Evolutionary conservation across 1,140 invertebrate genomes (phyloP).

Genomic region (Diabrotica undecimpunctata): DNA sequence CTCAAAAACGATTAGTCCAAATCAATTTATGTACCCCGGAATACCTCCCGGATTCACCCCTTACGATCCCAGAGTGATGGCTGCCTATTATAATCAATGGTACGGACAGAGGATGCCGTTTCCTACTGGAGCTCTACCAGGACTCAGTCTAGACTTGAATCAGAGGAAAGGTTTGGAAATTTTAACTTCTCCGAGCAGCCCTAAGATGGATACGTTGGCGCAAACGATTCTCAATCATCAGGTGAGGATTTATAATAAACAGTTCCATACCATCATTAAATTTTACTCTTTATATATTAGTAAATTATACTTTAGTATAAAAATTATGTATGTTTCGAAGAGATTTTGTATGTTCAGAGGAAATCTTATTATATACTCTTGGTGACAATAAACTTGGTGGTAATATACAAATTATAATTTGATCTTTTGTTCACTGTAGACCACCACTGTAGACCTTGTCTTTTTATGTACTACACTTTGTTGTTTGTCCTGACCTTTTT

Average conservation of each 20-base stretch:
- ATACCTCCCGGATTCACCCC: constrained; percentile 46
- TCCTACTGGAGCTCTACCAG: constrained; percentile 23
- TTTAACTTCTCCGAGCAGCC: constrained; percentile 23
- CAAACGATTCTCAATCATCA: constrained; percentile 8
- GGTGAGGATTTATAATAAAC: constrained; percentile 4
- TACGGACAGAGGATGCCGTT: constrained; percentile 37
- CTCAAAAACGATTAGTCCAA: constrained; percentile 53
- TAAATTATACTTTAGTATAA: too few relatives aligned
- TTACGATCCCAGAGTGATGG: constrained; percentile 45
- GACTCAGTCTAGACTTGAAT: constrained; percentile 24
- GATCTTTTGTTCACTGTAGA: too few relatives aligned
- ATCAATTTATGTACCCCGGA: constrained; percentile 50
- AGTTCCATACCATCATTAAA: too few relatives aligned
- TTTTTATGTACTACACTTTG: too few relatives aligned
- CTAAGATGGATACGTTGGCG: constrained; percentile 18
- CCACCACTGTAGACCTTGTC: too few relatives aligned
- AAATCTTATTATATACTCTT: too few relatives aligned
- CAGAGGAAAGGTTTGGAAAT: constrained; percentile 32
- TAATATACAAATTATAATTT: too few relatives aligned
- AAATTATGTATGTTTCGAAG: too few relatives aligned
- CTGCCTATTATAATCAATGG: constrained; percentile 39
- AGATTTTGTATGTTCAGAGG: too few relatives aligned
- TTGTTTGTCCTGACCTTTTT: too few relatives aligned
- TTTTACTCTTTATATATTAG: too few relatives aligned
- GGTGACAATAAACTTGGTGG: too few relatives aligned